Percentiles rank a stretch among this genome's conserved stretches.
Conservation (phyloP, 30 jellyfish, hydroid and myxozoan species). For the Aurelia sp. region DNA sequence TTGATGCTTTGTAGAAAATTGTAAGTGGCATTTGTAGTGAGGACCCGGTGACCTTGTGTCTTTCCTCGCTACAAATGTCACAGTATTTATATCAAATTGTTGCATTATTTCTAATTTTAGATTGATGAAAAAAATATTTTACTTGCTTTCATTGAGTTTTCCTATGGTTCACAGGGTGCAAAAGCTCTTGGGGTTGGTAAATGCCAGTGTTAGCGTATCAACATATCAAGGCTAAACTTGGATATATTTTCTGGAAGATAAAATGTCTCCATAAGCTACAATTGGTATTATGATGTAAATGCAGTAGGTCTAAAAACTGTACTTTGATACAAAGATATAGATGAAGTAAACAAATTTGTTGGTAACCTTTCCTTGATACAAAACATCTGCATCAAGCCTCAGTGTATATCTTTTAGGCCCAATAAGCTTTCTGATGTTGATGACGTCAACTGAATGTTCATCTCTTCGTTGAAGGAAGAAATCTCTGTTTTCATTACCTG, state of each 20-base stretch:
- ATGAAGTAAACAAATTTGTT: conserved; percentile 70
- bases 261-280: background rate
- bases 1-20: no score
- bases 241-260: background rate
- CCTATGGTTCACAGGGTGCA: no score
- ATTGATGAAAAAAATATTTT: no score
- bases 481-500: conserved; percentile 68
- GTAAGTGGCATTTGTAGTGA: no score
- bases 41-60: no score
- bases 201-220: no score
- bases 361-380: conserved; percentile 53
- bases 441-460: conserved; percentile 44
- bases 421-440: conserved; percentile 60
- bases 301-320: conserved; percentile 28
- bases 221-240: background rate
- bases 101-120: no score
- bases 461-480: conserved; percentile 39
- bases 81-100: no score
- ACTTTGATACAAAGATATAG: conserved; percentile 56
- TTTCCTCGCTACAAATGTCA: no score
- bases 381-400: conserved; percentile 57
- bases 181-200: no score
- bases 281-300: background rate
- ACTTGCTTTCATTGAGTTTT: no score
- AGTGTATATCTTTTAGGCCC: conserved; percentile 66